These are phyloP conservation scores for Synanthedon vespiformis DNA, from an alignment of 2,888 invertebrate species.

Conservation along the genomic window DNA sequence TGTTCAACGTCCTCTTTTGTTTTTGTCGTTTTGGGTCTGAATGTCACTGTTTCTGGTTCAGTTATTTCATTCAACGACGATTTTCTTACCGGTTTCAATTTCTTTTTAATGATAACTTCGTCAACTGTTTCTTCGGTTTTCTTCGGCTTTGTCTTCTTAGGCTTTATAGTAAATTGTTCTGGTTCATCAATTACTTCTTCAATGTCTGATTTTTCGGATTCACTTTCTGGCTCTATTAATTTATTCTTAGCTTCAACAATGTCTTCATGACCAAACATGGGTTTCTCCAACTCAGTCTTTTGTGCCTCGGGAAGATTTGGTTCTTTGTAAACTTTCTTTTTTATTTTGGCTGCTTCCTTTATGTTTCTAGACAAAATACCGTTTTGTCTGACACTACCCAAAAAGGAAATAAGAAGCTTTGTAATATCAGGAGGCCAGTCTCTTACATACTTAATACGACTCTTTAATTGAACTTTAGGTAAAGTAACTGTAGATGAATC, in stretches of 20 bases:
- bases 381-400: slow-evolving; percentile 71
- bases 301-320: slow-evolving; percentile 68
- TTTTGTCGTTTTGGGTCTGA: slow-evolving; percentile 80
- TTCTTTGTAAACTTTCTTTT: slow-evolving; percentile 71
- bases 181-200: slow-evolving; percentile 31
- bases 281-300: slow-evolving; percentile 69
- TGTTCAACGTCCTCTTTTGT: slow-evolving; percentile 90
- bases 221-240: slow-evolving; percentile 17
- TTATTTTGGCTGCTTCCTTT: slow-evolving; percentile 75
- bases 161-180: slow-evolving; percentile 51
- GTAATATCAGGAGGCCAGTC: slow-evolving; percentile 74
- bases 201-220: slow-evolving; percentile 5
- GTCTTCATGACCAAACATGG: slow-evolving; percentile 64
- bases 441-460: slow-evolving; percentile 72
- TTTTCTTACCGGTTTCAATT: slow-evolving; percentile 76
- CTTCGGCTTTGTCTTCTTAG: slow-evolving; percentile 50
- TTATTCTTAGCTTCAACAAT: slow-evolving; percentile 13
- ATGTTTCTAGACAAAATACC: slow-evolving; percentile 79
- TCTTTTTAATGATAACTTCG: slow-evolving; percentile 81
- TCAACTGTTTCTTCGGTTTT: slow-evolving; percentile 66
- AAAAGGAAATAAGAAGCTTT: slow-evolving; percentile 57
- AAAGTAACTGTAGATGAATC: slow-evolving; percentile 49
- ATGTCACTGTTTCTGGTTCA: slow-evolving; percentile 83
- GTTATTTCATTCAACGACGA: slow-evolving; percentile 78
- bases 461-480: slow-evolving; percentile 79